Percentiles rank a stretch among this genome's conserved stretches.
phyloP scores from a whole-genome alignment of 2,797 vertebrate species.

The Hydrophis major region DNA sequence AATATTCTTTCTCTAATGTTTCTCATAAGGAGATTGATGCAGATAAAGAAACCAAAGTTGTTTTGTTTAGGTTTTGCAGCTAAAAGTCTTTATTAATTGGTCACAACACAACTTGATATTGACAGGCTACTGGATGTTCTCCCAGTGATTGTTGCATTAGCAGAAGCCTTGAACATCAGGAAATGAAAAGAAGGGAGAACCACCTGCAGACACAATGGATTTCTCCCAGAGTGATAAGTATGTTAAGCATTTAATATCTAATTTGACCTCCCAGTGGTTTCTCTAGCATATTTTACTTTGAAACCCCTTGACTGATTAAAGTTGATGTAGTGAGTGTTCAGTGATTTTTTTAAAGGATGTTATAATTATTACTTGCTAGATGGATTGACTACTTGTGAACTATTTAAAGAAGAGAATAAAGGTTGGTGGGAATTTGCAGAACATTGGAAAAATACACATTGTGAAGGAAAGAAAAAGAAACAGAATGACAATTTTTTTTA shows the following conservation, averaged over 20 bases:
- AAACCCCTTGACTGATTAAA: background rate
- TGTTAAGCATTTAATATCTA: conserved; percentile 11
- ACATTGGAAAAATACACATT: background rate
- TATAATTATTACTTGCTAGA: background rate
- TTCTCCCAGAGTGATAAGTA: conserved; percentile 9
- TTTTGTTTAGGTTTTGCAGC: background rate
- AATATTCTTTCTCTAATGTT: background rate
- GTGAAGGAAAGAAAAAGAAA: background rate
- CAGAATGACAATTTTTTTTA: background rate
- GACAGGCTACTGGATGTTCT: background rate
- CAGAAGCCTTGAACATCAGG: background rate
- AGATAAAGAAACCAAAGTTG: background rate
- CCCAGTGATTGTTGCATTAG: conserved; percentile 1
- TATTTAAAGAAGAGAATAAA: background rate
- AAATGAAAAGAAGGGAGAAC: background rate
- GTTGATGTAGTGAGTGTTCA: background rate
- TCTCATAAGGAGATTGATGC: background rate
- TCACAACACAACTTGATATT: background rate
- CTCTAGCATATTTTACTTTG: background rate
- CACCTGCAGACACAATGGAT: background rate
- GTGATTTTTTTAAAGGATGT: background rate
- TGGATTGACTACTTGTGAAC: background rate
- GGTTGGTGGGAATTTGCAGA: background rate
- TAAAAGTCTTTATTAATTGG: conserved; percentile 11
- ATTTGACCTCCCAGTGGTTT: background rate